A percentile compares a stretch with the other conserved stretches of the same genome.
phyloP scores from a whole-genome alignment of 2,113 vertebrate species.

The Saguinus midas region DNA sequence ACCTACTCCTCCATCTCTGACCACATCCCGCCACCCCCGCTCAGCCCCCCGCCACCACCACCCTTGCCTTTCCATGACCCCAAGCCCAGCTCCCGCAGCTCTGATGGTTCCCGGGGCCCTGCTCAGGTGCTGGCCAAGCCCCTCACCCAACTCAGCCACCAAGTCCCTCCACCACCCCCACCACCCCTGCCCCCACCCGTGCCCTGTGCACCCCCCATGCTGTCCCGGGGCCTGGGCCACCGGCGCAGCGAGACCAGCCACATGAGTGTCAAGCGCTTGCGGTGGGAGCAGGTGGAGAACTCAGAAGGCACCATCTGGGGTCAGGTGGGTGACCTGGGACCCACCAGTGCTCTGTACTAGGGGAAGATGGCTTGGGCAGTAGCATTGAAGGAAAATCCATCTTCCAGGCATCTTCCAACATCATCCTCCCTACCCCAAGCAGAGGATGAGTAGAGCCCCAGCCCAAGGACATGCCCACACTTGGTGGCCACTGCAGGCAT shows the following conservation, averaged over 20 bases:
- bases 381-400: not conserved
- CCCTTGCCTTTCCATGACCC: slow-evolving; percentile 88
- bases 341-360: not conserved
- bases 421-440: not conserved
- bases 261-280: slow-evolving; percentile 97
- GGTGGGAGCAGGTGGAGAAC: slow-evolving; percentile 99
- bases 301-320: slow-evolving; percentile 99
- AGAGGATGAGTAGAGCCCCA: not conserved
- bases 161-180: slow-evolving; percentile 59
- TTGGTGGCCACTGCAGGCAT: too few relatives aligned
- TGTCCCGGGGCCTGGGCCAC: slow-evolving; percentile 85
- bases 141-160: slow-evolving; percentile 81
- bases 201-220: slow-evolving; percentile 77
- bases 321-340: slow-evolving; percentile 85
- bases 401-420: not conserved
- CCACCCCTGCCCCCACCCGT: slow-evolving; percentile 76
- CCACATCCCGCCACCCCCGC: slow-evolving; percentile 90
- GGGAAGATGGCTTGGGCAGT: not conserved
- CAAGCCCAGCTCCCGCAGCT: slow-evolving; percentile 81
- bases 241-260: slow-evolving; percentile 92
- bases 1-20: slow-evolving; percentile 94
- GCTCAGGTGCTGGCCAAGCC: slow-evolving; percentile 39
- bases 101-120: slow-evolving; percentile 78
- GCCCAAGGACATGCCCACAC: not conserved
- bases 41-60: slow-evolving; percentile 90